These are phyloP conservation scores for Trematomus bernacchii DNA, from an alignment of 2,797 vertebrate species.

Conservation along the genomic window DNA sequence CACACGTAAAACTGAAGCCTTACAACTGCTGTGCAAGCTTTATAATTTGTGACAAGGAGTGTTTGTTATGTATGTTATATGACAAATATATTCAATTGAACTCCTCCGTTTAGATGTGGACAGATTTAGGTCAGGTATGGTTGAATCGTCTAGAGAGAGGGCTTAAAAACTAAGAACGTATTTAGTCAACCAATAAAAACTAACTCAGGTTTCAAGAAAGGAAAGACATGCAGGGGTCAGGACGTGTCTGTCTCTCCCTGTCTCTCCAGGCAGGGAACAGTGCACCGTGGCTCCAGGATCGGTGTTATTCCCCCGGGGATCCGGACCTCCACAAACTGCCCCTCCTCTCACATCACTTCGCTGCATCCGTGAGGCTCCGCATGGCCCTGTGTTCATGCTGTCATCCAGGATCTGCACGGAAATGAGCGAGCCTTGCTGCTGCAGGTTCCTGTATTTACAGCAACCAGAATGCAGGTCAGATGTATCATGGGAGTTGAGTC, in stretches of 20 bases:
- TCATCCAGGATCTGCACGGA: constrained; percentile 47
- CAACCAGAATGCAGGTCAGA: constrained; percentile 31
- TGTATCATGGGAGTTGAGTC: constrained; percentile 15
- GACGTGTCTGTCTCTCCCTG: constrained; percentile 9
- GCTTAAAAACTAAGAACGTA: not conserved
- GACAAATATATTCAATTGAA: not conserved
- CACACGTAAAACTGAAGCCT: not conserved
- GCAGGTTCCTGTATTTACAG: constrained; percentile 10
- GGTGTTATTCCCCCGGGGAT: constrained; percentile 54
- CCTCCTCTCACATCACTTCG: constrained; percentile 46
- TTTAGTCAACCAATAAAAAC: constrained; percentile 13
- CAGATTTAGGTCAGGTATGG: not conserved
- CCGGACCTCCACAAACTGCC: constrained; percentile 50
- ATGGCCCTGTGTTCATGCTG: constrained; percentile 35
- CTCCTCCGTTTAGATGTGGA: not conserved
- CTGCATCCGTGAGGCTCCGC: constrained; percentile 46
- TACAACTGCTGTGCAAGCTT: not conserved
- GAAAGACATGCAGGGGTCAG: constrained; percentile 7
- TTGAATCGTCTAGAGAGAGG: not conserved
- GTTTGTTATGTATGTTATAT: not conserved
- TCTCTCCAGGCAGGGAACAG: constrained; percentile 29
- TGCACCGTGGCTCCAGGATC: constrained; percentile 47
- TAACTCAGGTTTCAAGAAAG: constrained; percentile 13
- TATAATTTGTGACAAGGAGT: not conserved
- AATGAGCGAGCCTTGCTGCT: constrained; percentile 12